These are phyloP conservation scores for Cryptus armator DNA, from an alignment of 2,888 invertebrate genomes.

Conservation along the genomic window DNA sequence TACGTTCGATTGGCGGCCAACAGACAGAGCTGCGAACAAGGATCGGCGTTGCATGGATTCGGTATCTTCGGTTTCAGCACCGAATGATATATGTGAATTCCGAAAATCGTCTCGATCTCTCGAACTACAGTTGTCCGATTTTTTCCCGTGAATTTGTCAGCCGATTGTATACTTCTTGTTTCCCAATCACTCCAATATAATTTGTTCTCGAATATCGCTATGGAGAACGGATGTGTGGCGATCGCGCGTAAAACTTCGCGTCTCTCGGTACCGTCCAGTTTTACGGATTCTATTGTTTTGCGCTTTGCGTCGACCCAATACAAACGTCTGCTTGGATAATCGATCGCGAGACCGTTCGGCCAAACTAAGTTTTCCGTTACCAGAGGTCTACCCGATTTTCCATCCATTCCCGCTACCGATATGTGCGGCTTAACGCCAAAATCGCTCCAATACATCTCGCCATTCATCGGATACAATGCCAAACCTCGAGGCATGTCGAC, in stretches of 20 bases:
- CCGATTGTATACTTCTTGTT: conserved; percentile 90
- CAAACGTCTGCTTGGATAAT: conserved; percentile 91
- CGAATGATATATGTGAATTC: conserved; percentile 92
- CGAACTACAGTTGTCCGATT: conserved; percentile 87
- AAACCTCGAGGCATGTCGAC: conserved; percentile 90
- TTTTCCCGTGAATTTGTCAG: conserved; percentile 92
- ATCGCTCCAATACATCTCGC: conserved; percentile 97
- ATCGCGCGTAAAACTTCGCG: conserved; percentile 88
- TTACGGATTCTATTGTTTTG: conserved; percentile 88
- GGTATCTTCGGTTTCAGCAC: conserved; percentile 86
- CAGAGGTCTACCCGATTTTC: conserved; percentile 87
- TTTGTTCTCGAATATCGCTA: conserved; percentile 94
- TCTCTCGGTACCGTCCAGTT: conserved; percentile 89
- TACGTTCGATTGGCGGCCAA: conserved; percentile 87
- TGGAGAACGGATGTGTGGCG: conserved; percentile 92
- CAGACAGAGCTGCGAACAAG: conserved; percentile 93
- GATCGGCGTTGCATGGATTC: conserved; percentile 88
- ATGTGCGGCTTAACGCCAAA: conserved; percentile 92
- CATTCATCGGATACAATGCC: conserved; percentile 89
- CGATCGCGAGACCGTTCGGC: conserved; percentile 95
- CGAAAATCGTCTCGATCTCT: conserved; percentile 87
- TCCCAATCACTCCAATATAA: conserved; percentile 97
- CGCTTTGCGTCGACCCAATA: conserved; percentile 96
- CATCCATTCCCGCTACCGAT: conserved; percentile 94
- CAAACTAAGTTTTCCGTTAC: conserved; percentile 89